Evolutionary conservation across 2,113 vertebrate genomes (phyloP).

Genomic region (Pseudorectes ferrugineus): DNA sequence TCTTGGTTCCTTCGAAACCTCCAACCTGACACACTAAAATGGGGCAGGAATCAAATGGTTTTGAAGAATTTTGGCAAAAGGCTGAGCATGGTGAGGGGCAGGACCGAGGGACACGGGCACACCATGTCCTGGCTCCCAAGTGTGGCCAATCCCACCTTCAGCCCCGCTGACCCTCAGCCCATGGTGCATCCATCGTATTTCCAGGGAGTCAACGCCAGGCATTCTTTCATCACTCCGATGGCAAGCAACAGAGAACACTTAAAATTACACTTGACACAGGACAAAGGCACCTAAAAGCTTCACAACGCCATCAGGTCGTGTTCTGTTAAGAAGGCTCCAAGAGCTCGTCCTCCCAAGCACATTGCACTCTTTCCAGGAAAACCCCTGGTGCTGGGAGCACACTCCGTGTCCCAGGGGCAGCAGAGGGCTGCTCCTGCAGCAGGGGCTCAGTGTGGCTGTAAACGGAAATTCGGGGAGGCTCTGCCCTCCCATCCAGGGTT

Average conservation of each 20-base stretch:
- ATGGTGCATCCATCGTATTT: not conserved
- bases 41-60: not conserved
- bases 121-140: not conserved
- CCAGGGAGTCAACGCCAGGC: not conserved
- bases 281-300: constrained; percentile 56
- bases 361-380: not conserved
- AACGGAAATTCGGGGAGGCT: not conserved
- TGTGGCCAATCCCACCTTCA: rapidly evolving
- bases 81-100: not conserved
- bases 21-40: not conserved
- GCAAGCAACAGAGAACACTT: not conserved
- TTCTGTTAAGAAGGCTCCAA: not conserved
- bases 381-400: not conserved
- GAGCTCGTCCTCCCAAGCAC: not conserved
- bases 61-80: not conserved
- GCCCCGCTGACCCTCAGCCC: rapidly evolving
- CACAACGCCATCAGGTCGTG: not conserved
- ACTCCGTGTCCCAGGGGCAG: not conserved
- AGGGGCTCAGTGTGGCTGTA: not conserved
- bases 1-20: not conserved
- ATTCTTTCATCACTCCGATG: not conserved
- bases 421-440: not conserved
- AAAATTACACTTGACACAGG: not conserved
- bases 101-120: rapidly evolving
- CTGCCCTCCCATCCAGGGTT: not conserved